Conservation (phyloP, 2,888 invertebrate genomes). For the Diplolepis rosae region DNA sequence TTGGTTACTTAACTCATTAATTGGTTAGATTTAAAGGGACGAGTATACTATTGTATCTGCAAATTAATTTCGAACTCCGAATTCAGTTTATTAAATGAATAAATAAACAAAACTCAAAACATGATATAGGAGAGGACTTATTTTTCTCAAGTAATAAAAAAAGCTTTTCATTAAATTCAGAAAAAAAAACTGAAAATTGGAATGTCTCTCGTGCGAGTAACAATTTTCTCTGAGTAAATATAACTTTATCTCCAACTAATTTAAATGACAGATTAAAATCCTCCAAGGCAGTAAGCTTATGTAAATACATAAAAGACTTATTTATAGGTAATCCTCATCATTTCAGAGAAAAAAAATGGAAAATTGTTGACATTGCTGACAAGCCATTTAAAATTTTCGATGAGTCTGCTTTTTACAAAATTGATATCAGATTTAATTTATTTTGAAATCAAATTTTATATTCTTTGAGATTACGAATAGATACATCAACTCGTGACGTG, state of each 20-base stretch:
- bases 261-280: background rate
- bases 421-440: no score
- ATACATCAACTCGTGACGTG: no score
- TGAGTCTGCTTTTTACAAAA: no score
- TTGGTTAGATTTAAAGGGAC: background rate
- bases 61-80: background rate
- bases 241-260: background rate
- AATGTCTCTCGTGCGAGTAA: background rate
- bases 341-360: no score
- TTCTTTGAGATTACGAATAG: no score
- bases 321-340: background rate
- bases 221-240: constrained; percentile 8
- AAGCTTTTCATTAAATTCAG: background rate
- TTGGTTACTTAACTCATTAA: background rate
- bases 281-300: background rate
- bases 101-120: background rate
- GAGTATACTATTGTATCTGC: background rate
- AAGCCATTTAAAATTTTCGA: no score
- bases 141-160: background rate
- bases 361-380: no score
- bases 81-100: no score
- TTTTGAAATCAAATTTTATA: no score
- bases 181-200: background rate
- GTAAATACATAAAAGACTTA: background rate
- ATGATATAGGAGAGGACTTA: background rate